Conservation (phyloP, 2,888 invertebrate species). For the Eupithecia subfuscata region DNA sequence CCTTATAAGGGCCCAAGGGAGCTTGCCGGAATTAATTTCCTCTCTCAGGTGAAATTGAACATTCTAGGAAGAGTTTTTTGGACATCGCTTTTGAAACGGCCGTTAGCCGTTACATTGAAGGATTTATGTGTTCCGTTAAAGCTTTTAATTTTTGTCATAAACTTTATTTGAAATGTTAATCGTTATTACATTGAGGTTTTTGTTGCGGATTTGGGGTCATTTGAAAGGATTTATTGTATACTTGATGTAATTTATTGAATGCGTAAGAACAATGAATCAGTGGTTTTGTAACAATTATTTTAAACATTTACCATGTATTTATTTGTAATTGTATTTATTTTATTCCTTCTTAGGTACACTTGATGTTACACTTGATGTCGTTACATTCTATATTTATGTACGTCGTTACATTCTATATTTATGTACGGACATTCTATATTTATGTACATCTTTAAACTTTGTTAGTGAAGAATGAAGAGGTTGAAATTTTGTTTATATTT, state of each 20-base stretch:
- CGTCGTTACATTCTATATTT: too few species aligned
- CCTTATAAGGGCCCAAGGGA: constrained; percentile 15
- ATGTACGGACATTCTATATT: too few species aligned
- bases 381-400: too few species aligned
- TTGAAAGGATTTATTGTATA: not conserved
- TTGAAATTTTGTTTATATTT: not conserved
- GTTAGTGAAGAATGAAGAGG: not conserved
- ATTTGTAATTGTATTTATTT: too few species aligned
- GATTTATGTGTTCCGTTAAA: constrained; percentile 21
- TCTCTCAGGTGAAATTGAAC: constrained; percentile 30
- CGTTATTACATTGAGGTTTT: not conserved
- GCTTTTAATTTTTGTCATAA: constrained; percentile 7
- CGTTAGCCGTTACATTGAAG: constrained; percentile 15
- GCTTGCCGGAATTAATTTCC: constrained; percentile 48
- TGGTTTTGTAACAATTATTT: too few species aligned
- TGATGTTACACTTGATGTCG: too few species aligned
- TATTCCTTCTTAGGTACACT: too few species aligned
- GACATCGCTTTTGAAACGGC: constrained; percentile 32
- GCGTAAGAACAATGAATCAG: not conserved
- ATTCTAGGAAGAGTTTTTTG: constrained; percentile 31
- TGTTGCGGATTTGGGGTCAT: not conserved
- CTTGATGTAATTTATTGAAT: not conserved
- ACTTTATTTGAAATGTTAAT: constrained; percentile 10
- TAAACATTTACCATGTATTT: not conserved
- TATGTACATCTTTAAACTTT: not conserved